Percentiles rank a stretch among this genome's conserved stretches.
Evolutionary conservation across 35 echinoderm and acorn worm genomes (phyloP).

Genomic region (Diadema setosum): DNA sequence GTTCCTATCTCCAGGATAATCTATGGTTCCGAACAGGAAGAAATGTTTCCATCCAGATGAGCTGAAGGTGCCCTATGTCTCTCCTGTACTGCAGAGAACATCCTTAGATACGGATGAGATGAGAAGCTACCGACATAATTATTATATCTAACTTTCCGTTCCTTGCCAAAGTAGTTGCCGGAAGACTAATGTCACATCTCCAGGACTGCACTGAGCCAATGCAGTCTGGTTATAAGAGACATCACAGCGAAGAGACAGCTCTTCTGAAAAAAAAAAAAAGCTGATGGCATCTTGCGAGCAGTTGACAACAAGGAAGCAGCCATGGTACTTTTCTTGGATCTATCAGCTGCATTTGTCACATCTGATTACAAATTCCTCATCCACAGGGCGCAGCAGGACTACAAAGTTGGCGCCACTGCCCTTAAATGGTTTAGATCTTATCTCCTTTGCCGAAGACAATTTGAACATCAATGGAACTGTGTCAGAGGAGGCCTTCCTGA

Average conservation of each 20-base stretch:
- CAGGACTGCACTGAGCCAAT: neutral
- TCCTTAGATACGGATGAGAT: conserved; percentile 32
- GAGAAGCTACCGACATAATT: conserved; percentile 44
- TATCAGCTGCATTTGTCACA: conserved; percentile 53
- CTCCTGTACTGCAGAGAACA: conserved; percentile 53
- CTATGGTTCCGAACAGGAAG: neutral
- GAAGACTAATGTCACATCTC: neutral
- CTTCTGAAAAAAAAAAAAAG: neutral
- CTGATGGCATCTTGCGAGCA: too few relatives aligned
- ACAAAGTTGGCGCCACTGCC: conserved; percentile 18
- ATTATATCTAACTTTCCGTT: conserved; percentile 59
- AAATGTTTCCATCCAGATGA: neutral
- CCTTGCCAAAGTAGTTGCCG: conserved; percentile 56
- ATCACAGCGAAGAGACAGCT: conserved; percentile 36
- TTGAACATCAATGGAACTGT: neutral
- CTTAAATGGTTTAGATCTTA: conserved; percentile 63
- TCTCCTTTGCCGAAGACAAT: conserved; percentile 15
- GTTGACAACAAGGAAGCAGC: neutral
- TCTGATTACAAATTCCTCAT: conserved; percentile 45
- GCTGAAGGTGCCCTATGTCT: conserved; percentile 25
- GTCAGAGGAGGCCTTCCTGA: neutral
- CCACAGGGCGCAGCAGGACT: neutral
- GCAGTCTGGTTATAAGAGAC: conserved; percentile 12
- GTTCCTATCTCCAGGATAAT: neutral
- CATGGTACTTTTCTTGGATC: conserved; percentile 38